A percentile compares a stretch with the other conserved stretches of the same genome.
phyloP scores from a whole-genome alignment of 2,113 vertebrate genomes.

The Phyllopteryx taeniolatus region DNA sequence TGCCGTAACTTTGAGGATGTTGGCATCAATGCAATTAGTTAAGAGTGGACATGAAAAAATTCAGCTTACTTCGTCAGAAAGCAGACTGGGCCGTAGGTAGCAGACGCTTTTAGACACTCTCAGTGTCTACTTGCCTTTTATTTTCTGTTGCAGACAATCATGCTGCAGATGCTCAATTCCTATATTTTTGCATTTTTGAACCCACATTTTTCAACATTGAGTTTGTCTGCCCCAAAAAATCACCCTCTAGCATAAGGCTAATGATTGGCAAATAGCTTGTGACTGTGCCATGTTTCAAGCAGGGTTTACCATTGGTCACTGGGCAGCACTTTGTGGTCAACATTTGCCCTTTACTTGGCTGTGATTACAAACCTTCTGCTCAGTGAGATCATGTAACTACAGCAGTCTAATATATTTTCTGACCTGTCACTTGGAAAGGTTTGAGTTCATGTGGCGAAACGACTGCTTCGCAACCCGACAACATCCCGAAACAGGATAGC shows the following conservation, averaged over 20 bases:
- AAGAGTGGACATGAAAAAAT: too few relatives aligned
- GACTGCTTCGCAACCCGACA: conserved; percentile 9
- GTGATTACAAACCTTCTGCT: conserved; percentile 44
- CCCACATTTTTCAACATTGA: too few relatives aligned
- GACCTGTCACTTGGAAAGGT: conserved; percentile 45
- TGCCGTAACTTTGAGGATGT: too few relatives aligned
- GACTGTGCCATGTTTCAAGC: conserved; percentile 28
- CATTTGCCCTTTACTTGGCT: conserved; percentile 51
- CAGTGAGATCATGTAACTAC: conserved; percentile 39
- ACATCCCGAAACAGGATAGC: not conserved
- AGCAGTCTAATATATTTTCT: conserved; percentile 26
- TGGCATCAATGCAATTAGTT: too few relatives aligned
- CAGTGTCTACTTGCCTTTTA: too few relatives aligned
- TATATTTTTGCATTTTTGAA: not conserved
- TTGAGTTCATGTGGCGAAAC: conserved; percentile 24
- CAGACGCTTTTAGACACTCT: too few relatives aligned
- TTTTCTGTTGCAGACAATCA: too few relatives aligned
- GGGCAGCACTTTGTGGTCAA: conserved; percentile 17
- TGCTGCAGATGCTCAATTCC: too few relatives aligned
- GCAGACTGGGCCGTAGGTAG: too few relatives aligned
- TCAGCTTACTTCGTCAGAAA: too few relatives aligned
- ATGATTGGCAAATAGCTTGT: not conserved
- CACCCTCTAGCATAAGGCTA: not conserved
- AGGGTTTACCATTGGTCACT: conserved; percentile 19
- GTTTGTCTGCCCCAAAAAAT: not conserved